These are phyloP conservation scores for Gasteruption jaculator DNA, from an alignment of 2,888 invertebrate genomes.

Conservation along the genomic window DNA sequence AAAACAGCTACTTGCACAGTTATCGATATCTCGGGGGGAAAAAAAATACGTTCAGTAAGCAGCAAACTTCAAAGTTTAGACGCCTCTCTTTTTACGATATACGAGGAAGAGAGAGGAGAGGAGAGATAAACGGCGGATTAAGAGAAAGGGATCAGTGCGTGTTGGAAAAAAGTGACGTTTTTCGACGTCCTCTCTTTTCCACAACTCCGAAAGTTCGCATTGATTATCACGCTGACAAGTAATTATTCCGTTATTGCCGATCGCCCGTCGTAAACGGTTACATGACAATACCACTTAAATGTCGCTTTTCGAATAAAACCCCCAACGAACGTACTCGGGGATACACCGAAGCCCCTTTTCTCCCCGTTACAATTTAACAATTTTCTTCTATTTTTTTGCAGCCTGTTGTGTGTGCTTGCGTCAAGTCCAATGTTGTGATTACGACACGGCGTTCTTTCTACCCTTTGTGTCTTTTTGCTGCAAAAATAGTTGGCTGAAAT, in stretches of 20 bases:
- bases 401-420: too few relatives aligned
- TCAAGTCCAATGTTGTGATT: conserved; percentile 29
- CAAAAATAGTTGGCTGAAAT: conserved; percentile 15
- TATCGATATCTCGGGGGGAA: conserved; percentile 3
- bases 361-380: too few relatives aligned
- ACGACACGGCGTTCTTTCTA: too few relatives aligned
- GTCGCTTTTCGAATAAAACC: conserved; percentile 5
- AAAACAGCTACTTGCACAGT: too few relatives aligned
- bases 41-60: too few relatives aligned
- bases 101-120: too few relatives aligned
- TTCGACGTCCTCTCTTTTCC: conserved; percentile 12
- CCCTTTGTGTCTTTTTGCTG: too few relatives aligned
- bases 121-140: too few relatives aligned
- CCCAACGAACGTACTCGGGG: too few relatives aligned
- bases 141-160: too few relatives aligned
- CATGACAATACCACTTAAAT: neutral
- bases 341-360: too few relatives aligned
- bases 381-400: too few relatives aligned
- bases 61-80: conserved; percentile 31
- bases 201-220: conserved; percentile 1
- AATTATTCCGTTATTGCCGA: neutral
- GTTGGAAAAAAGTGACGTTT: conserved; percentile 21
- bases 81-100: conserved; percentile 16
- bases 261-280: neutral
- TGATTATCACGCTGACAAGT: conserved; percentile 8